Percentiles rank a stretch among this genome's conserved stretches.
Conservation (phyloP, 2,888 invertebrate species). For the Drosophila hawaiiensis region DNA sequence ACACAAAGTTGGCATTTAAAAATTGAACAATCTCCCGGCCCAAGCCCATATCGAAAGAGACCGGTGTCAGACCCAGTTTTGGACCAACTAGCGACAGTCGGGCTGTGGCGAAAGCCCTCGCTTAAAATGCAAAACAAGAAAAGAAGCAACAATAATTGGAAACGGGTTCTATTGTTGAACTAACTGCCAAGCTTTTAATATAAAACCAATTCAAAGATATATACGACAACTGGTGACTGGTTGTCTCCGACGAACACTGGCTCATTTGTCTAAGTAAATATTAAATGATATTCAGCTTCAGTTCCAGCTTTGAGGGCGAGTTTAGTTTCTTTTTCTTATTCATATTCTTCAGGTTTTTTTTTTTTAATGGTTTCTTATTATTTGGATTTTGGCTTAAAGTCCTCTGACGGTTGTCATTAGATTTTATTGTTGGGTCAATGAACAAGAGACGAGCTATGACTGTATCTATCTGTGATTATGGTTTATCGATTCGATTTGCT, state of each 20-base stretch:
- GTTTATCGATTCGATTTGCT: constrained; percentile 59
- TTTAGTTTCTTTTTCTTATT: constrained; percentile 20
- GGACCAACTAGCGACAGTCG: constrained; percentile 17
- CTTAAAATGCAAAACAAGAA: constrained; percentile 42
- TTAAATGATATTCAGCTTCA: constrained; percentile 36
- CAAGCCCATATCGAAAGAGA: constrained; percentile 7
- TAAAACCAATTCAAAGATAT: constrained; percentile 62
- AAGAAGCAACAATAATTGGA: constrained; percentile 72
- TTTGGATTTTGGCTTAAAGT: constrained; percentile 28
- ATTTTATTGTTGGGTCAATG: constrained; percentile 75
- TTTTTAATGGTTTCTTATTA: constrained; percentile 13
- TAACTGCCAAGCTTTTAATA: constrained; percentile 45
- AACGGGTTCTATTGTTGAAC: constrained; percentile 70
- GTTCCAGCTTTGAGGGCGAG: neutral
- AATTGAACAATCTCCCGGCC: constrained; percentile 34
- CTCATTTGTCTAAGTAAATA: constrained; percentile 70
- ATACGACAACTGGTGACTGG: constrained; percentile 73
- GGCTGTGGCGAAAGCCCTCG: constrained; percentile 58
- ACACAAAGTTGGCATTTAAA: constrained; percentile 58
- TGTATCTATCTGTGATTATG: constrained; percentile 34
- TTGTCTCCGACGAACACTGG: constrained; percentile 69
- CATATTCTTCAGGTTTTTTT: constrained; percentile 14
- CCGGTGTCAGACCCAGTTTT: constrained; percentile 37
- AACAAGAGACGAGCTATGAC: constrained; percentile 53
- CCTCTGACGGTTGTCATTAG: constrained; percentile 49